phyloP scores from a whole-genome alignment of 2,113 vertebrate species.

The Rhinolophus sinicus region DNA sequence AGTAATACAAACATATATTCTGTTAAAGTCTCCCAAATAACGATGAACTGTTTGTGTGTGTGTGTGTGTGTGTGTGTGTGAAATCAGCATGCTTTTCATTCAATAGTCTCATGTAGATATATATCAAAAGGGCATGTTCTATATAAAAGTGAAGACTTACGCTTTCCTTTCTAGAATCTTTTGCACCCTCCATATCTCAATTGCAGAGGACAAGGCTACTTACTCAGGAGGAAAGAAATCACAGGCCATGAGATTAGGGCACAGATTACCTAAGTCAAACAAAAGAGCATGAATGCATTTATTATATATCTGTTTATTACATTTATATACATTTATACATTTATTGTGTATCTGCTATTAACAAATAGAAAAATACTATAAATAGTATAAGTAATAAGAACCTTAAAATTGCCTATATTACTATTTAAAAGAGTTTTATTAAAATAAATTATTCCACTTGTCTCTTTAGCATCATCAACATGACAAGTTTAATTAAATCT shows the following conservation, averaged over 20 bases:
- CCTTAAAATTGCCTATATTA: neutral
- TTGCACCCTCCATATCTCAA: neutral
- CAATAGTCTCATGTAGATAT: neutral
- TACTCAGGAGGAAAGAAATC: neutral
- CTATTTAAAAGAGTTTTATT: neutral
- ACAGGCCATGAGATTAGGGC: neutral
- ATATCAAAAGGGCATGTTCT: neutral
- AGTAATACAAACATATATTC: neutral
- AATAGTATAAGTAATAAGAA: neutral
- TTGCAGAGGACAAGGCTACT: neutral
- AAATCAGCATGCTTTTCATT: neutral
- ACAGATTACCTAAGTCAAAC: neutral
- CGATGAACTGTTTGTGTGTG: neutral
- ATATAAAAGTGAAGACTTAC: neutral
- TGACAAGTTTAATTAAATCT: neutral
- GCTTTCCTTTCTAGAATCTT: neutral
- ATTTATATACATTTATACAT: neutral
- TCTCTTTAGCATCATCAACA: neutral
- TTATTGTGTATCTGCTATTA: neutral
- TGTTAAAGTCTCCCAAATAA: neutral
- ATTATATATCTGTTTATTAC: neutral
- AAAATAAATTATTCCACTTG: neutral
- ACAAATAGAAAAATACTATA: neutral
- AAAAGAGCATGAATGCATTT: neutral
- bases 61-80: neutral